phyloP scores from a whole-genome alignment of 2,797 vertebrate species.

The Salmo trutta region DNA sequence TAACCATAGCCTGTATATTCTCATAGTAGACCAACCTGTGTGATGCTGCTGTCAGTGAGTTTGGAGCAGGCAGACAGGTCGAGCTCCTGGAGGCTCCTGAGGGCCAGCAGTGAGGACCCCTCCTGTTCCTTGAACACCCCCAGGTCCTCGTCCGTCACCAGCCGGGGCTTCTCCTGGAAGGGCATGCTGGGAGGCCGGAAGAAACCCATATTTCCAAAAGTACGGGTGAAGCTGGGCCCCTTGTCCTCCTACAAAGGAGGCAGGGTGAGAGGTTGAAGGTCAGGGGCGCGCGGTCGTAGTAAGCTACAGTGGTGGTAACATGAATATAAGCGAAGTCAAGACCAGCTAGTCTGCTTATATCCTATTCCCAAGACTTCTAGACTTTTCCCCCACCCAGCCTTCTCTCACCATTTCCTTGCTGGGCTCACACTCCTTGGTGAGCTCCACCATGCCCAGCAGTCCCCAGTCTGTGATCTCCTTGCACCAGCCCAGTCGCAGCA shows the following conservation, averaged over 20 bases:
- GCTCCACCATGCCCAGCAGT: slow-evolving; percentile 77
- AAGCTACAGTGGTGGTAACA: background rate
- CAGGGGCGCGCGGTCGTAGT: background rate
- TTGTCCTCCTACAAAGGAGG: slow-evolving; percentile 60
- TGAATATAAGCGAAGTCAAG: background rate
- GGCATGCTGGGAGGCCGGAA: slow-evolving; percentile 75
- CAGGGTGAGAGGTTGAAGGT: background rate
- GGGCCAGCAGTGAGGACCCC: slow-evolving; percentile 70
- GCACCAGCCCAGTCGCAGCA: slow-evolving; percentile 81
- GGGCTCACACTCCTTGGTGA: slow-evolving; percentile 44
- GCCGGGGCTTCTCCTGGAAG: slow-evolving; percentile 66
- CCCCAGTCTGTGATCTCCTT: slow-evolving; percentile 84
- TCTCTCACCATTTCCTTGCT: slow-evolving; percentile 62
- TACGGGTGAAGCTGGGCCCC: slow-evolving; percentile 76
- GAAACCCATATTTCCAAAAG: slow-evolving; percentile 82
- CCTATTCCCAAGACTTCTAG: background rate
- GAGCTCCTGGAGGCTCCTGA: slow-evolving; percentile 78
- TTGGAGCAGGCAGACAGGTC: slow-evolving; percentile 83
- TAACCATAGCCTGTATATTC: background rate
- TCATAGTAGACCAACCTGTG: slow-evolving; percentile 70
- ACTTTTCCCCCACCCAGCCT: background rate
- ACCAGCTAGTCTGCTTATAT: background rate
- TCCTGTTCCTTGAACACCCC: slow-evolving; percentile 59
- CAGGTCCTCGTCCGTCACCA: slow-evolving; percentile 62
- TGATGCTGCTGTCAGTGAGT: slow-evolving; percentile 83